phyloP scores from a whole-genome alignment of 2,113 vertebrate genomes.

The Malurus elegans region DNA sequence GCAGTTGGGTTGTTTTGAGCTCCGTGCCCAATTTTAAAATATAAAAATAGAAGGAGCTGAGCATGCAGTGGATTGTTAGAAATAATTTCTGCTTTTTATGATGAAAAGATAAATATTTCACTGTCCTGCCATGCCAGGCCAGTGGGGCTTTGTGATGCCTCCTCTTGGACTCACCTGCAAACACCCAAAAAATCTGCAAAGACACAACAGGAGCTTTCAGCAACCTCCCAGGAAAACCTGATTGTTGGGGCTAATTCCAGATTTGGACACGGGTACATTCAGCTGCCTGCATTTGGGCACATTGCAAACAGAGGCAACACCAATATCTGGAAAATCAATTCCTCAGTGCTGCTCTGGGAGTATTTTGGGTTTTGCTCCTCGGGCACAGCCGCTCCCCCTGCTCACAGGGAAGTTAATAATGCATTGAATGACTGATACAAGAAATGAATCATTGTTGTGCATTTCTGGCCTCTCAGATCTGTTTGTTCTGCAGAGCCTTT shows the following conservation, averaged over 20 bases:
- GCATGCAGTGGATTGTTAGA: not conserved
- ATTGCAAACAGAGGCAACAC: not conserved
- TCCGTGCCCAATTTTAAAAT: not conserved
- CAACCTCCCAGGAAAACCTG: not conserved
- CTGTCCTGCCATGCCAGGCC: not conserved
- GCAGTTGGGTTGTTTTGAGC: not conserved
- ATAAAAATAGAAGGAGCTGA: not conserved
- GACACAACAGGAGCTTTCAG: not conserved
- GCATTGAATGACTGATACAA: not conserved
- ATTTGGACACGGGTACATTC: not conserved
- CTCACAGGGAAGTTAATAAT: constrained; percentile 20
- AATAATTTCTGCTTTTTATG: not conserved
- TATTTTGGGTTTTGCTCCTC: not conserved
- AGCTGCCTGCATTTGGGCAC: not conserved
- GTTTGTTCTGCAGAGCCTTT: constrained; percentile 38
- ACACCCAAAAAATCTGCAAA: not conserved
- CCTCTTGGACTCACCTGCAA: not conserved
- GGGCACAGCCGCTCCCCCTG: not conserved
- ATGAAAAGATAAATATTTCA: not conserved
- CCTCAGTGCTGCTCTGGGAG: not conserved
- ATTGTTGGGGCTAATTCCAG: not conserved
- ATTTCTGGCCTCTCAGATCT: constrained; percentile 26
- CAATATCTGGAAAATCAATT: not conserved
- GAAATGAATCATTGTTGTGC: not conserved
- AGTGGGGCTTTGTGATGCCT: not conserved